A percentile compares a stretch with the other conserved stretches of the same genome.
These are phyloP conservation scores for Desoria tigrina DNA, from an alignment of 2,888 invertebrate genomes.

Conservation along the genomic window DNA sequence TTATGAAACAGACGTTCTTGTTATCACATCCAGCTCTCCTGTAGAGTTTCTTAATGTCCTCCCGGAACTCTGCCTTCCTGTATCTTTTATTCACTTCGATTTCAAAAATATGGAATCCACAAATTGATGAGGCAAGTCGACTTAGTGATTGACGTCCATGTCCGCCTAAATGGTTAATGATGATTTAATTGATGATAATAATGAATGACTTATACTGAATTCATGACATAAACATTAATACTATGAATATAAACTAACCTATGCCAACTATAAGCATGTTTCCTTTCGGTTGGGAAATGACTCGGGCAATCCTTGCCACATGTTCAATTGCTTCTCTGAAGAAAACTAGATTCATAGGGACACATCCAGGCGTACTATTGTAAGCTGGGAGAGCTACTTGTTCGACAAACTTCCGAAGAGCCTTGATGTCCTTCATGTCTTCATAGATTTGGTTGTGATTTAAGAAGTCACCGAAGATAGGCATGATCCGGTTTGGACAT, in stretches of 20 bases:
- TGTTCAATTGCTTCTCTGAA: conserved; percentile 86
- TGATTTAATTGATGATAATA: conserved; percentile 63
- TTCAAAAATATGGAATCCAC: conserved; percentile 75
- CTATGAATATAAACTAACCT: conserved; percentile 57
- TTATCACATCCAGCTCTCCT: conserved; percentile 72
- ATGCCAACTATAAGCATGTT: conserved; percentile 82
- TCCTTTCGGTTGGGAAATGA: conserved; percentile 78
- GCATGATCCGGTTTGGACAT: conserved; percentile 69
- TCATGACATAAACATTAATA: background rate
- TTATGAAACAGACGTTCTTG: conserved; percentile 75
- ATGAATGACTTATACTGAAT: background rate
- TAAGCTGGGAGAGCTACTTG: conserved; percentile 71
- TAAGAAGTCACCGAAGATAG: conserved; percentile 72
- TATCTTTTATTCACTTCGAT: conserved; percentile 77
- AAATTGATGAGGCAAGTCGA: conserved; percentile 74
- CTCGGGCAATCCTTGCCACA: conserved; percentile 76
- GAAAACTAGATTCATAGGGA: conserved; percentile 77
- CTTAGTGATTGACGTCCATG: conserved; percentile 81
- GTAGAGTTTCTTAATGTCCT: conserved; percentile 78
- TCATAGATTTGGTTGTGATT: conserved; percentile 77
- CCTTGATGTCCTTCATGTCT: conserved; percentile 68
- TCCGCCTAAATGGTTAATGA: conserved; percentile 58
- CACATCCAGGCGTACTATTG: conserved; percentile 75
- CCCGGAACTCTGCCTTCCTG: conserved; percentile 72
- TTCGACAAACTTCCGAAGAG: conserved; percentile 43